These are phyloP conservation scores for Clarias laeviceps DNA, from an alignment of 2,797 vertebrate species.

Conservation along the genomic window DNA sequence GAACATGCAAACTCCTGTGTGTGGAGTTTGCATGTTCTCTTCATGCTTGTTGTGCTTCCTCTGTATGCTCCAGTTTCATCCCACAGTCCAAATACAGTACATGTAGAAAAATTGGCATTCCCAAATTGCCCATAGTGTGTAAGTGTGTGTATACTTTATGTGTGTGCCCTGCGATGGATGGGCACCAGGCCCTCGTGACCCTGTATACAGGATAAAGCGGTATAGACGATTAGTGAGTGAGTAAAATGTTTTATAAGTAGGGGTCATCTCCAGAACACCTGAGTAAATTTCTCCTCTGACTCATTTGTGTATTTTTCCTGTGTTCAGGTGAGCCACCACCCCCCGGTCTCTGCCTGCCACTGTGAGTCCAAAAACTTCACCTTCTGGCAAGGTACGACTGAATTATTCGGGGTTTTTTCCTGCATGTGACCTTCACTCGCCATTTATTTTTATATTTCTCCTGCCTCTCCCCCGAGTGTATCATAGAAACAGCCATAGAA, in stretches of 20 bases:
- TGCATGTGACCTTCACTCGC: neutral
- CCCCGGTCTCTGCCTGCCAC: constrained; percentile 97
- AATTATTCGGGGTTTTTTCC: constrained; percentile 8
- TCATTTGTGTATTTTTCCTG: constrained; percentile 35
- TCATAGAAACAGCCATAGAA: neutral
- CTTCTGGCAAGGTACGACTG: constrained; percentile 95
- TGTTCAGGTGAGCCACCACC: constrained; percentile 96
- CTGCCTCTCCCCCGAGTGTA: neutral
- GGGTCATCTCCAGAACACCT: neutral
- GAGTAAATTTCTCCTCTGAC: neutral
- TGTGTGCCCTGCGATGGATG: no score
- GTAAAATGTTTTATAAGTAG: neutral
- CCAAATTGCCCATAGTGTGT: no score
- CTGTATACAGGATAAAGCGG: no score
- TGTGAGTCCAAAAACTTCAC: constrained; percentile 99
- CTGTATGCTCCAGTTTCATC: no score
- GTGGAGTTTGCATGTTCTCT: no score
- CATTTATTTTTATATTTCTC: neutral
- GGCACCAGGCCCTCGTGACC: no score
- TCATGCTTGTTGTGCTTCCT: no score
- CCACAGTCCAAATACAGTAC: no score
- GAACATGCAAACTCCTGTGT: no score
- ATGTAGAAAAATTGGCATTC: no score
- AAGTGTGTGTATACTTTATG: no score
- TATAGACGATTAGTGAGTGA: no score